Evolutionary conservation across 2,888 invertebrate genomes (phyloP).

Genomic region (Apoda limacodes): DNA sequence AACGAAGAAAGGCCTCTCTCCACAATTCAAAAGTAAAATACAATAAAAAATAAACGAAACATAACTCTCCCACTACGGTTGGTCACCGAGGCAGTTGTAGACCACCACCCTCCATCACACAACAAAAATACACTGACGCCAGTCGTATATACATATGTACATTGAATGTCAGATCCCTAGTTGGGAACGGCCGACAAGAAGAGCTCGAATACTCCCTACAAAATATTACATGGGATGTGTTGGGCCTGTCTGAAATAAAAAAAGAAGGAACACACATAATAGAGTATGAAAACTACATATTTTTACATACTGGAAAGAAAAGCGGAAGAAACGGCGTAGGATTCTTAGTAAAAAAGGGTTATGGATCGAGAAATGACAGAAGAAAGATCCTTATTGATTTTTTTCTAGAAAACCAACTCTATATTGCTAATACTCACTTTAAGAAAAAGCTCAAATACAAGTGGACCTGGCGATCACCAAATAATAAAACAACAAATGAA

Average conservation of each 20-base stretch:
- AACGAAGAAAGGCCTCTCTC: no score
- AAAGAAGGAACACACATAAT: constrained; percentile 6
- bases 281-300: constrained; percentile 9
- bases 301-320: constrained; percentile 7
- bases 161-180: constrained; percentile 8
- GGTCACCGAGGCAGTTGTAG: no score
- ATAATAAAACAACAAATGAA: no score
- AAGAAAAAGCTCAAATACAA: no score
- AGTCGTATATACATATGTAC: no score
- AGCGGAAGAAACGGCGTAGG: constrained; percentile 8
- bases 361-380: constrained; percentile 6
- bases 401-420: constrained; percentile 4
- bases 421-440: no score
- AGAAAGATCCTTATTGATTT: constrained; percentile 6
- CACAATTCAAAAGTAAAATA: no score
- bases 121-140: no score
- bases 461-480: no score
- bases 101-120: no score
- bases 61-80: no score
- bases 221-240: constrained; percentile 9
- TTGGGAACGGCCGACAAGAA: neutral
- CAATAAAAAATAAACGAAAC: no score
- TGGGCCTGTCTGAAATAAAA: constrained; percentile 12
- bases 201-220: constrained; percentile 5
- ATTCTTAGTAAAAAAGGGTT: constrained; percentile 7